Evolutionary conservation across 2,797 vertebrate genomes (phyloP).

Genomic region (Pteropus rufus): DNA sequence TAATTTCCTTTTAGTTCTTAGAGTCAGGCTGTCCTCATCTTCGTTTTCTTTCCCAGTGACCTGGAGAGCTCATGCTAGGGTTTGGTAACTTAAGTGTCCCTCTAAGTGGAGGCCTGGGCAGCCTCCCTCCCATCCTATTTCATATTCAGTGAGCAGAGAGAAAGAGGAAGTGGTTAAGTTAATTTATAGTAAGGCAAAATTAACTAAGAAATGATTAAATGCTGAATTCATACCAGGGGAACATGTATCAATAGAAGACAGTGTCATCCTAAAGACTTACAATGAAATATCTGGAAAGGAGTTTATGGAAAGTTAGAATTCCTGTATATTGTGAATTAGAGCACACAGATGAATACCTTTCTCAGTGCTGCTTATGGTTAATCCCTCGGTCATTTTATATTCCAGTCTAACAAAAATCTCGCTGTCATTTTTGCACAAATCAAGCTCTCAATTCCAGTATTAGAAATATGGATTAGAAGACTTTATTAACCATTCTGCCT

Average conservation of each 20-base stretch:
- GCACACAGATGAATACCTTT: not conserved
- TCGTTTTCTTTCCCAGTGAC: no score
- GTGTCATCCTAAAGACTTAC: not conserved
- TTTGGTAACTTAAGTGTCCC: no score
- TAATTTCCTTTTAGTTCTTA: not conserved
- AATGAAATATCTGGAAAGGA: not conserved
- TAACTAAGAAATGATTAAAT: not conserved
- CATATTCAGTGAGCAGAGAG: not conserved
- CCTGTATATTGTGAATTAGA: not conserved
- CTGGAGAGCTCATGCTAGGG: accelerated
- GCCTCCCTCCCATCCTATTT: not conserved
- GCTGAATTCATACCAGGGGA: not conserved
- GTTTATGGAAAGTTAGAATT: not conserved
- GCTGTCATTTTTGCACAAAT: constrained; percentile 4
- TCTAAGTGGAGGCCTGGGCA: not conserved
- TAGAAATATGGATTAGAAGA: not conserved
- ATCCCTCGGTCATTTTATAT: not conserved
- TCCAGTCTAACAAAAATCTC: not conserved
- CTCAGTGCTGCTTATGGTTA: accelerated
- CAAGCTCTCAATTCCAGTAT: not conserved
- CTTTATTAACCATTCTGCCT: constrained; percentile 37
- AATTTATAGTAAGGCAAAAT: not conserved
- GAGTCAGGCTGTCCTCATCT: not conserved
- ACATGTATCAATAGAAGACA: not conserved
- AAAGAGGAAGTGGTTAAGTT: not conserved